These are phyloP conservation scores for Poeciliopsis occidentalis DNA, from an alignment of 2,113 vertebrate genomes.

Conservation along the genomic window DNA sequence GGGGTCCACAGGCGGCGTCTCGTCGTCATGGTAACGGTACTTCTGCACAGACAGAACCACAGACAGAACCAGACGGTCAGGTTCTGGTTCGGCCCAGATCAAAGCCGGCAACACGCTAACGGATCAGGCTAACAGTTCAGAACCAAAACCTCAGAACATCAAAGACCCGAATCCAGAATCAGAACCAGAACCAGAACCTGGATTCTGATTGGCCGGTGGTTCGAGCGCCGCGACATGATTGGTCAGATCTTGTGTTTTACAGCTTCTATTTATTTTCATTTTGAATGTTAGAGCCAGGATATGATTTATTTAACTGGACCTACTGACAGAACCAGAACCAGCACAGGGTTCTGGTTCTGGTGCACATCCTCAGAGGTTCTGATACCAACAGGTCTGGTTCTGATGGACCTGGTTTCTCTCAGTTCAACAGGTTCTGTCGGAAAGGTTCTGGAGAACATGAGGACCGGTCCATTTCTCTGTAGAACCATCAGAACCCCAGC, in stretches of 20 bases:
- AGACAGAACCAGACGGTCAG: slow-evolving; percentile 15
- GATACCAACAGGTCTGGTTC: not conserved
- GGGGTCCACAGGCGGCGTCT: slow-evolving; percentile 76
- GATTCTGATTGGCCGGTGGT: not conserved
- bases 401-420: not conserved
- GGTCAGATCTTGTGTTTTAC: too few species aligned
- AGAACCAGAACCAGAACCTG: too few species aligned
- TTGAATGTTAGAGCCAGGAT: too few species aligned
- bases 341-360: not conserved
- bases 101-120: not conserved
- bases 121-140: too few species aligned
- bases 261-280: too few species aligned
- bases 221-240: too few species aligned
- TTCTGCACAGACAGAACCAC: slow-evolving; percentile 70
- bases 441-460: too few species aligned
- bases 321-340: not conserved
- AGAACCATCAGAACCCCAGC: too few species aligned
- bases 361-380: not conserved
- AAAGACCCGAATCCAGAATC: too few species aligned
- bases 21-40: slow-evolving; percentile 84
- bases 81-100: not conserved
- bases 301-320: too few species aligned
- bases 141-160: not conserved
- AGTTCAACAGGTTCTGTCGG: too few species aligned
- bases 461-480: too few species aligned